phyloP scores from a whole-genome alignment of 2,113 vertebrate genomes.

The Dascyllus trimaculatus region DNA sequence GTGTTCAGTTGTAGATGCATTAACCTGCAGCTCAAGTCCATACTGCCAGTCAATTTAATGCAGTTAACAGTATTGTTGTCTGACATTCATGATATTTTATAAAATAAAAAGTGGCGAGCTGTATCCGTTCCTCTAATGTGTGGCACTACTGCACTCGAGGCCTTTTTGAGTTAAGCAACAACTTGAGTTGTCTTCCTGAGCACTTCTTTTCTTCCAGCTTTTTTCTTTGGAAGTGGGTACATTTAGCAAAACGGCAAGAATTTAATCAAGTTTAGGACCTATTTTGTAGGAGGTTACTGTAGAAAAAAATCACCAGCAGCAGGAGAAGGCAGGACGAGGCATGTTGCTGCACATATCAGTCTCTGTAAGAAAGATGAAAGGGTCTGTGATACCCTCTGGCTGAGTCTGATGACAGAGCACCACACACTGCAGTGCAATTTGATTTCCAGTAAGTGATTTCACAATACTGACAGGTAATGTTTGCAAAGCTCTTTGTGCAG shows the following conservation, averaged over 20 bases:
- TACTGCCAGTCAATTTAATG: too few relatives aligned
- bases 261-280: background rate
- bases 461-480: background rate
- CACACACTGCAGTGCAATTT: background rate
- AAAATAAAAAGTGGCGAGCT: too few relatives aligned
- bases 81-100: too few relatives aligned
- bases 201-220: too few relatives aligned
- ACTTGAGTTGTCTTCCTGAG: too few relatives aligned
- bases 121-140: too few relatives aligned
- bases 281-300: background rate
- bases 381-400: conserved; percentile 29
- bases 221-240: too few relatives aligned
- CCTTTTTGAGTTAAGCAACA: too few relatives aligned
- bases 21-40: too few relatives aligned
- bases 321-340: conserved; percentile 40
- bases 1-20: too few relatives aligned
- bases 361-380: conserved; percentile 58
- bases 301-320: background rate
- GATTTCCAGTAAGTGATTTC: conserved; percentile 18
- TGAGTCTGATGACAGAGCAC: conserved; percentile 47
- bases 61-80: too few relatives aligned
- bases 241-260: background rate
- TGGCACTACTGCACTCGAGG: too few relatives aligned
- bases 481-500: background rate
- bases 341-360: conserved; percentile 39